phyloP scores from a whole-genome alignment of 2,888 invertebrate genomes.

The Tetragnatha montana region DNA sequence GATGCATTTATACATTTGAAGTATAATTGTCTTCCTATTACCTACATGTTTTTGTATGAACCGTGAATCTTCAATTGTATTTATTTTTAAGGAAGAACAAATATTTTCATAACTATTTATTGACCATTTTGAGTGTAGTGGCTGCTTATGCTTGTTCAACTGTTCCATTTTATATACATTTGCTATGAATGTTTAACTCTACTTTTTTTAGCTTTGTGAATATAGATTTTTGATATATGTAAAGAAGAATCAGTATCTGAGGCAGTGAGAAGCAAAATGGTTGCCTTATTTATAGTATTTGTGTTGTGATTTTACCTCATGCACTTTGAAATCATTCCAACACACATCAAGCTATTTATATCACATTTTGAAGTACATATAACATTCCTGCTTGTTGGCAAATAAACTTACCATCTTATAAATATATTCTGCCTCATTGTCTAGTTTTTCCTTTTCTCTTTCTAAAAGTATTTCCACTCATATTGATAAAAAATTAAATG shows the following conservation, averaged over 20 bases:
- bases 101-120: conserved; percentile 71
- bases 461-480: no score
- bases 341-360: conserved; percentile 66
- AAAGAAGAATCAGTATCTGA: conserved; percentile 28
- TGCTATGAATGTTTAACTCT: conserved; percentile 23
- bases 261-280: conserved; percentile 42
- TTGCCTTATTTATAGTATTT: conserved; percentile 56
- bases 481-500: no score
- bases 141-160: conserved; percentile 30
- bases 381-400: conserved; percentile 68
- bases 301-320: conserved; percentile 68
- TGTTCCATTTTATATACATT: conserved; percentile 19
- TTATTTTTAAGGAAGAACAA: conserved; percentile 69
- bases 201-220: not conserved
- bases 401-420: conserved; percentile 55
- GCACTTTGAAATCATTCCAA: conserved; percentile 67
- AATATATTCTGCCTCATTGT: not conserved
- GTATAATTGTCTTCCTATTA: conserved; percentile 46
- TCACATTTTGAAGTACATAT: conserved; percentile 62
- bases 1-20: conserved; percentile 18
- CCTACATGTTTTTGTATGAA: conserved; percentile 40
- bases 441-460: no score
- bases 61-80: conserved; percentile 48
- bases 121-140: conserved; percentile 53
- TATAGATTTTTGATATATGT: not conserved